Evolutionary conservation across 2,888 invertebrate species (phyloP), one percentile per base, ranked within the genome.

Genomic region (Drosophila maculinotata): DNA sequence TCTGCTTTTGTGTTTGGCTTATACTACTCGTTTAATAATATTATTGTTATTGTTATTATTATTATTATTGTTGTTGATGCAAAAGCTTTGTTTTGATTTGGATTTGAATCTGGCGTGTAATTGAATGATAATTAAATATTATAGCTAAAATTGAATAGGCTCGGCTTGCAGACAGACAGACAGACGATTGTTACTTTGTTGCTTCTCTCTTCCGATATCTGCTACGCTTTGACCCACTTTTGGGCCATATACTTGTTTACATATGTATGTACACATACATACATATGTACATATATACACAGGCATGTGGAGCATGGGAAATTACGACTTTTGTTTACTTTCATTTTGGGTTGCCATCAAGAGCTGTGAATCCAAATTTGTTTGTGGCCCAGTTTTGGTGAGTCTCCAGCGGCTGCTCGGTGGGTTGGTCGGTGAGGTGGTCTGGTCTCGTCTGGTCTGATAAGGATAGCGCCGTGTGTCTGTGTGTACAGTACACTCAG

Each of bases 311-410:
- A 42, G 28, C 58, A 56, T 73, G 74, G 54, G 64, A 69, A 73
- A 54, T 72, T 69, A 59, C 12, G 49, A 28, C 33, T 58, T 56
- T 64, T 72, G 74, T 72, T 72, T 74, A 74, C 72, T 69, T 72
- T 72, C 69, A 45, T 72, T 74, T 74, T 53, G 65, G 41, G 28
- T 63, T 58, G 58, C 36, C 47, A 42, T 54, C 56, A 54, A 54
- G 41, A 8, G 36, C 6, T 31, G 53, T 38, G 60, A 56, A 67
- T 44, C 26, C 31, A 71, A 66, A 53, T 63, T 49, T 57, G 42
- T 48, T 54, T 52, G 42, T 69, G 74, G 38, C 72, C 74, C 59
- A 72, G 58, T 74, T 72, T 30, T 25, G 17, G 35, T 28, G 51
- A 5, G 28, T 20, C 30, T 17, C 12, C 9, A 20, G 10, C 31